These are phyloP conservation scores for Nezara viridula DNA, from an alignment of 2,888 invertebrate genomes.

Conservation along the genomic window DNA sequence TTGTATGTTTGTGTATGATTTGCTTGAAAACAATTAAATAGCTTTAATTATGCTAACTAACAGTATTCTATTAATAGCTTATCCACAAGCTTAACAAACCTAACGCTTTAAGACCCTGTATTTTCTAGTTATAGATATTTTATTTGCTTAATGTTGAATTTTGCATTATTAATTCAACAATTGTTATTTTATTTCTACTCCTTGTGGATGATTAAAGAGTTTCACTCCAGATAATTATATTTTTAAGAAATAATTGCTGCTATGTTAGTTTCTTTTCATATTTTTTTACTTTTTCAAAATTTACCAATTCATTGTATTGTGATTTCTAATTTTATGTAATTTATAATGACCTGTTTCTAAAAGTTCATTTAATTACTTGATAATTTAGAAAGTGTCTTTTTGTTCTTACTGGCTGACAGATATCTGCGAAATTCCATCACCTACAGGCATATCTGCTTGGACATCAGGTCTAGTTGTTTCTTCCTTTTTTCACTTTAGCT, in stretches of 20 bases:
- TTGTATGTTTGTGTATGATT: slow-evolving; percentile 50
- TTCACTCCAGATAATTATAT: slow-evolving; percentile 6
- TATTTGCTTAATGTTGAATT: slow-evolving; percentile 29
- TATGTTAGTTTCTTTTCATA: slow-evolving; percentile 27
- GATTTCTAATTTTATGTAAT: slow-evolving; percentile 28
- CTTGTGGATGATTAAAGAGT: slow-evolving; percentile 24
- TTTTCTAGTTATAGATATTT: slow-evolving; percentile 2
- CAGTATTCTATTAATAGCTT: slow-evolving; percentile 45
- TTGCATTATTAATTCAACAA: neutral
- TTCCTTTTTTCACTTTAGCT: slow-evolving; percentile 57
- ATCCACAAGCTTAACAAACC: slow-evolving; percentile 47
- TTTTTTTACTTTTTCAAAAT: slow-evolving; percentile 26
- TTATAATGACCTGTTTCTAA: slow-evolving; percentile 49
- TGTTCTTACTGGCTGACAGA: slow-evolving; percentile 64
- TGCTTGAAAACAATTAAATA: slow-evolving; percentile 53
- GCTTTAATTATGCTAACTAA: slow-evolving; percentile 49
- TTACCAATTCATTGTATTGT: slow-evolving; percentile 18
- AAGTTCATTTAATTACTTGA: slow-evolving; percentile 55
- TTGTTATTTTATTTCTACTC: slow-evolving; percentile 16
- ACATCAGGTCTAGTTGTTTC: slow-evolving; percentile 64
- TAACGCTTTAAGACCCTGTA: slow-evolving; percentile 46
- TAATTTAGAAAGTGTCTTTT: slow-evolving; percentile 62
- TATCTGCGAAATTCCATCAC: slow-evolving; percentile 64
- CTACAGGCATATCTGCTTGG: slow-evolving; percentile 66
- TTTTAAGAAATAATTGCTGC: neutral